Percentiles rank a stretch among this genome's conserved stretches.
These are phyloP conservation scores for Hypolimnas misippus DNA, from an alignment of 2,888 invertebrate genomes.

Conservation along the genomic window DNA sequence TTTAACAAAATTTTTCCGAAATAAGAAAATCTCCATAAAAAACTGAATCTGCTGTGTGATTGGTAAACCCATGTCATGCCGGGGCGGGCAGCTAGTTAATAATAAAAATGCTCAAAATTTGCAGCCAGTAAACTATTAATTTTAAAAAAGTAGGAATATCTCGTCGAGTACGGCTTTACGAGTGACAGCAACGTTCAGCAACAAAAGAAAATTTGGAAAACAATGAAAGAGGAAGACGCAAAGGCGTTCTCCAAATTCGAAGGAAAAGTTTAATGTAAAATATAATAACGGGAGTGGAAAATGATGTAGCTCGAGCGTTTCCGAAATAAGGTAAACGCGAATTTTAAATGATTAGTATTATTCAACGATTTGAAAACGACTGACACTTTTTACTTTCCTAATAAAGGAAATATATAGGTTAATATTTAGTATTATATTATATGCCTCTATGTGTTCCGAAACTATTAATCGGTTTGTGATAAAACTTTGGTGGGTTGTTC, in stretches of 20 bases:
- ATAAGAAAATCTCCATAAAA: no score
- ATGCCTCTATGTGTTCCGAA: no score
- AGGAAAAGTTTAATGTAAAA: constrained; percentile 26
- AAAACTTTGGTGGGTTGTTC: no score
- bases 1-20: no score
- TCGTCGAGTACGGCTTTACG: neutral
- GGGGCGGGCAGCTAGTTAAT: no score
- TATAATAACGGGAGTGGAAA: constrained; percentile 27
- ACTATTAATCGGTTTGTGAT: no score
- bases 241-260: constrained; percentile 23
- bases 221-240: constrained; percentile 23
- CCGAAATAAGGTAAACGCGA: neutral
- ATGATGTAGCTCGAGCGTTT: constrained; percentile 21
- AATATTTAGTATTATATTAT: no score
- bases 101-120: neutral
- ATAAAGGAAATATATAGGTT: no score
- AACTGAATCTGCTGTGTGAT: no score
- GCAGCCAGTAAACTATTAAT: neutral
- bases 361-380: neutral
- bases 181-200: neutral
- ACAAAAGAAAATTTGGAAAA: constrained; percentile 18
- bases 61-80: no score
- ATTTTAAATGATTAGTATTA: neutral
- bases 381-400: neutral
- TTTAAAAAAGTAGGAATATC: neutral